Percentiles rank a stretch among this genome's conserved stretches.
Evolutionary conservation across 2,888 invertebrate genomes (phyloP).

Genomic region (Altica lythri): DNA sequence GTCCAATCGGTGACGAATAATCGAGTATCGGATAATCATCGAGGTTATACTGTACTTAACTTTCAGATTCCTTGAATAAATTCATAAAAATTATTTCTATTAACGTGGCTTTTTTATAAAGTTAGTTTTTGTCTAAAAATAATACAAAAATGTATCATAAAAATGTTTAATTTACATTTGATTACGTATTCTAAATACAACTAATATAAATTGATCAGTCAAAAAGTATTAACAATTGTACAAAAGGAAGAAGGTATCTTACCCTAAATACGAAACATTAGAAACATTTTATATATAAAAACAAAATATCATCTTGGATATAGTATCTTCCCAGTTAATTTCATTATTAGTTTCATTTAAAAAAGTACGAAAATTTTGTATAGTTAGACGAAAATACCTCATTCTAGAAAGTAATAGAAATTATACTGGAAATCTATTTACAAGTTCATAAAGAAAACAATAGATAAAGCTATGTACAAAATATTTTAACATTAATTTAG

Average conservation of each 20-base stretch:
- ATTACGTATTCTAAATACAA: conserved; percentile 29
- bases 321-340: background rate
- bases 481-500: conserved; percentile 21
- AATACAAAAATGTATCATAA: background rate
- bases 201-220: conserved; percentile 36
- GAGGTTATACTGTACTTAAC: too few relatives aligned
- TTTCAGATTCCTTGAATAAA: too few relatives aligned
- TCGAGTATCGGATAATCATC: too few relatives aligned
- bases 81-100: too few relatives aligned
- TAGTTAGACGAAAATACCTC: too few relatives aligned
- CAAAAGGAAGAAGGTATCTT: conserved; percentile 33
- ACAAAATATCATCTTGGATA: conserved; percentile 11
- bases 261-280: conserved; percentile 28
- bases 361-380: conserved; percentile 16
- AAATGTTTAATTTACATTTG: conserved; percentile 29
- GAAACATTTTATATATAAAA: conserved; percentile 24
- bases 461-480: conserved; percentile 25
- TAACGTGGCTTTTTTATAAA: too few relatives aligned
- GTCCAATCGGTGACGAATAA: too few relatives aligned
- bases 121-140: too few relatives aligned
- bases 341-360: background rate
- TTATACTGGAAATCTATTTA: too few relatives aligned
- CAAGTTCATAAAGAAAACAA: conserved; percentile 16
- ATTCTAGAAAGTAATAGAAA: too few relatives aligned
- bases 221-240: conserved; percentile 36